Percentiles rank a stretch among this genome's conserved stretches.
These are phyloP conservation scores for Drosophila insularis DNA, from an alignment of 1,140 invertebrate genomes.

Conservation along the genomic window DNA sequence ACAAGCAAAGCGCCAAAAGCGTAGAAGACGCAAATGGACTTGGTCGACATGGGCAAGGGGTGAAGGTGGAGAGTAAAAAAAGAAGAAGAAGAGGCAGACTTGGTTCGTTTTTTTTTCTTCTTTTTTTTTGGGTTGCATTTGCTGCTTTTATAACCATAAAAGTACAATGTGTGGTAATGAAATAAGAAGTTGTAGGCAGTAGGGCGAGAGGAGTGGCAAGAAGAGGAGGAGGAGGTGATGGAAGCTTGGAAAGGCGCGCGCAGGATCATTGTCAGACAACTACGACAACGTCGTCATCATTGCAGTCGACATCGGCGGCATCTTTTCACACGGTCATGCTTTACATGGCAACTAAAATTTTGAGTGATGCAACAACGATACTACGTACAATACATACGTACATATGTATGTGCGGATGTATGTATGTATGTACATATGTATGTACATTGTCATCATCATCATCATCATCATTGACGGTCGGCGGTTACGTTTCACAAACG, in stretches of 20 bases:
- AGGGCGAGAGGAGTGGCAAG: not conserved
- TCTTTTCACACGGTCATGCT: conserved; percentile 59
- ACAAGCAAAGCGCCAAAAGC: conserved; percentile 1
- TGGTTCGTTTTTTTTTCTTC: not conserved
- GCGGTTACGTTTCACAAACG: conserved; percentile 17
- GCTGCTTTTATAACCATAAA: conserved; percentile 45
- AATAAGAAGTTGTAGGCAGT: conserved; percentile 14
- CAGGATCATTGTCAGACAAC: conserved; percentile 21
- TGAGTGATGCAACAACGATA: conserved; percentile 28
- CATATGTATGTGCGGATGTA: not conserved
- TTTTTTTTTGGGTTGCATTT: not conserved
- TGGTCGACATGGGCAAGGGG: not conserved
- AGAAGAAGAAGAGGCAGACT: not conserved
- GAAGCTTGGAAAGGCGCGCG: not conserved
- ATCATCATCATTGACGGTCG: conserved; percentile 3
- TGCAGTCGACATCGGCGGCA: conserved; percentile 25
- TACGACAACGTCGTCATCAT: not conserved
- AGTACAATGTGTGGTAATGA: conserved; percentile 60
- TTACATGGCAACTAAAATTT: conserved; percentile 57
- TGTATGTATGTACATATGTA: not conserved
- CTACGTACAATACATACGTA: not conserved
- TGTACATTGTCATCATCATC: not conserved
- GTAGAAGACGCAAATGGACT: conserved; percentile 1
- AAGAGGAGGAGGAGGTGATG: not conserved
- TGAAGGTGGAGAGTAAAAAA: not conserved